A percentile compares a stretch with the other conserved stretches of the same genome.
phyloP scores from a whole-genome alignment of 2,888 invertebrate species.

The Lasioglossum lativentre region DNA sequence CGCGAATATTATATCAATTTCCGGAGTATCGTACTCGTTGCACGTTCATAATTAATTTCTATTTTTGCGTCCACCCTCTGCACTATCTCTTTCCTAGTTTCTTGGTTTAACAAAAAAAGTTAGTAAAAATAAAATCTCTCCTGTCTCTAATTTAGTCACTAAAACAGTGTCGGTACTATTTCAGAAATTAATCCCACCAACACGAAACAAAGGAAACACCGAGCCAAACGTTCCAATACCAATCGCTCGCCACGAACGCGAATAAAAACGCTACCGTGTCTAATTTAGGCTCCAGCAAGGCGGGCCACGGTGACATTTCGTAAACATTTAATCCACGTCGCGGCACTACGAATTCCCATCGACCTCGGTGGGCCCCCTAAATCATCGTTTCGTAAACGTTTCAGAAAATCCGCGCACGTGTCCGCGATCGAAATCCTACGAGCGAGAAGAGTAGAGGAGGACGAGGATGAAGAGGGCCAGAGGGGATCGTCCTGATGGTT shows the following conservation, averaged over 20 bases:
- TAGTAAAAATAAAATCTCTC: background rate
- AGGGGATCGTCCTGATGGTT: background rate
- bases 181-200: background rate
- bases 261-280: background rate
- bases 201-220: background rate
- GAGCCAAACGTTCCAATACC: no score
- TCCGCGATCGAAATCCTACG: background rate
- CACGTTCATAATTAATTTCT: background rate
- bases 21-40: background rate
- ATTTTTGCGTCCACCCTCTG: background rate
- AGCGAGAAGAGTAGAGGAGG: background rate
- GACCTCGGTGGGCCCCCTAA: background rate
- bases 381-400: slow-evolving; percentile 8
- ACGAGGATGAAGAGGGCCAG: background rate
- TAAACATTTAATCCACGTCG: background rate
- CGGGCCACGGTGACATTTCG: background rate
- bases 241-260: background rate
- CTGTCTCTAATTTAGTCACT: background rate
- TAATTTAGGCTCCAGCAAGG: background rate
- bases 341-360: background rate
- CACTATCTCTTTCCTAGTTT: background rate
- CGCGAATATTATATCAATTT: slow-evolving; percentile 12
- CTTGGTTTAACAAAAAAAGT: background rate
- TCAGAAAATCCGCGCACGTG: background rate
- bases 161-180: background rate